phyloP scores from a whole-genome alignment of 1,140 invertebrate genomes.

The Sinonovacula constricta region DNA sequence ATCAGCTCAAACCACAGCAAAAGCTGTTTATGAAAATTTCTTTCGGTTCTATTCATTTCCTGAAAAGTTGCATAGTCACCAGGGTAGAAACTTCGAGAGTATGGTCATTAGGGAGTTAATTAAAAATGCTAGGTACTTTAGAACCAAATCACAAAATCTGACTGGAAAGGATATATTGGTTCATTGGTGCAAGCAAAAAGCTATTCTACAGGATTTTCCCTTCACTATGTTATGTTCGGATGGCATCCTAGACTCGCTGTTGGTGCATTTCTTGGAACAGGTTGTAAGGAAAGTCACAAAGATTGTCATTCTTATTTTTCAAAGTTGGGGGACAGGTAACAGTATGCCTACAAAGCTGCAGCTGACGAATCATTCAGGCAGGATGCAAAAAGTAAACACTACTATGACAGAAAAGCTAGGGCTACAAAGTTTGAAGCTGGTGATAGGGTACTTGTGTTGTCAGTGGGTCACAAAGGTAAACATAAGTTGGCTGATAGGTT shows the following conservation, averaged over 20 bases:
- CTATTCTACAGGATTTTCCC: neutral
- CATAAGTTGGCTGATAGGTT: slow-evolving; percentile 45
- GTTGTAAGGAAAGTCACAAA: neutral
- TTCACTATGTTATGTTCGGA: slow-evolving; percentile 16
- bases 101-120: neutral
- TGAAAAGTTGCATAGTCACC: neutral
- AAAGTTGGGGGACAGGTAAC: slow-evolving; percentile 6
- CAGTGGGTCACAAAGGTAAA: slow-evolving; percentile 9
- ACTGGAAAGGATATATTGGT: slow-evolving; percentile 10
- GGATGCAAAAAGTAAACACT: neutral
- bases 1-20: slow-evolving; percentile 15
- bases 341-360: slow-evolving; percentile 32
- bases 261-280: slow-evolving; percentile 23
- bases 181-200: slow-evolving; percentile 12
- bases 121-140: slow-evolving; percentile 16
- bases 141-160: neutral
- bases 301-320: neutral
- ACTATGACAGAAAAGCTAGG: slow-evolving; percentile 15
- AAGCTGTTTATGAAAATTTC: slow-evolving; percentile 6
- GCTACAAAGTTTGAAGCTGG: neutral
- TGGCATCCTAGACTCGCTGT: neutral
- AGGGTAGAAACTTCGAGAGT: slow-evolving; percentile 9
- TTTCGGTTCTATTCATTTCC: neutral
- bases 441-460: slow-evolving; percentile 31
- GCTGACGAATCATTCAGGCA: slow-evolving; percentile 1